Conservation (phyloP, 2,113 vertebrate genomes). For the Henicopernis longicauda region DNA sequence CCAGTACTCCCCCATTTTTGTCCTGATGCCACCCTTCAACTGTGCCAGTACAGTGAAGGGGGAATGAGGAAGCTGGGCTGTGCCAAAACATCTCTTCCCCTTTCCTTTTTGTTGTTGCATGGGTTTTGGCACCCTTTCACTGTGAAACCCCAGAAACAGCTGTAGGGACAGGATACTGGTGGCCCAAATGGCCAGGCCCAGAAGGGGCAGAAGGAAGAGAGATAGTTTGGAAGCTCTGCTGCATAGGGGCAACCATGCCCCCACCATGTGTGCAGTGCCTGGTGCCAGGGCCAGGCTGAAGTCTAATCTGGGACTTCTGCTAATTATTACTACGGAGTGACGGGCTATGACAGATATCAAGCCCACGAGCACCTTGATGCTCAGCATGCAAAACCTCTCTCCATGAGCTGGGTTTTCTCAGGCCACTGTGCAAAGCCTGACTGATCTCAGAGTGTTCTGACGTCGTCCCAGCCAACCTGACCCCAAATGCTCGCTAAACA, state of each 20-base stretch:
- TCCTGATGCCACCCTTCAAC: neutral
- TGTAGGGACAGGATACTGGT: neutral
- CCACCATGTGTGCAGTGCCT: neutral
- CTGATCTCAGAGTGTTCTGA: conserved; percentile 1
- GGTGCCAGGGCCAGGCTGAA: neutral
- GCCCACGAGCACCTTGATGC: neutral
- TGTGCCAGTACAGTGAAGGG: neutral
- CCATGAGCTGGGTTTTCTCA: conserved; percentile 26
- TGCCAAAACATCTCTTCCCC: neutral
- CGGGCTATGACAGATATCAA: neutral
- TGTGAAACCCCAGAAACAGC: neutral
- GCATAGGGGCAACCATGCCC: neutral
- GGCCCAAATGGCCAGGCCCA: neutral
- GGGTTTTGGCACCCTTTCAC: neutral
- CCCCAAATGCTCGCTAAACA: neutral
- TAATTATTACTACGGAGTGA: neutral
- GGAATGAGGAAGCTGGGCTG: neutral
- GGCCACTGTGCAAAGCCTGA: neutral
- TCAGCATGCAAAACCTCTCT: neutral
- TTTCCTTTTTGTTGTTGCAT: neutral
- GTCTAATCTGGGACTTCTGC: neutral
- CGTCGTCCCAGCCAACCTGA: neutral
- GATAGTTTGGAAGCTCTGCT: neutral
- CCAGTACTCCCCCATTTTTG: neutral
- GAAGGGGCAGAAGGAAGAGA: neutral